Percentiles rank a stretch among this genome's conserved stretches.
Evolutionary conservation across 2,113 vertebrate genomes (phyloP).

Genomic region (Benitochromis conjunctus): DNA sequence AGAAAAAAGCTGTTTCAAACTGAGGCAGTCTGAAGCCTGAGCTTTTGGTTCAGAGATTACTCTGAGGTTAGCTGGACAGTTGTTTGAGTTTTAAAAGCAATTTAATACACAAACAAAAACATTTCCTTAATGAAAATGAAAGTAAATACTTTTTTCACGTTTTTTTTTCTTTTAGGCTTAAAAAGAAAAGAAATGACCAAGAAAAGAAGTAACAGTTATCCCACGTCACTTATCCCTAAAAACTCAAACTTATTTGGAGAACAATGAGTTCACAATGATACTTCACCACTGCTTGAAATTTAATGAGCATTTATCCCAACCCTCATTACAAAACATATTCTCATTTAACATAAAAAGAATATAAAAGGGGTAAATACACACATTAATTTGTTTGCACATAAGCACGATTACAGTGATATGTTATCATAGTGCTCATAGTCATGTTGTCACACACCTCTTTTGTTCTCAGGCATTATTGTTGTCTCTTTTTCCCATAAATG

Average conservation of each 20-base stretch:
- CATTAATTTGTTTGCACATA: not conserved
- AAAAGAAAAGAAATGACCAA: not conserved
- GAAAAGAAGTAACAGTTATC: not conserved
- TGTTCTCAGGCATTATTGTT: not conserved
- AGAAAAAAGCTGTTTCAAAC: not conserved
- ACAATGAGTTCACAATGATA: not conserved
- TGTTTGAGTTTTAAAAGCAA: not conserved
- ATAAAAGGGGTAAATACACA: not conserved
- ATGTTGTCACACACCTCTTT: not conserved
- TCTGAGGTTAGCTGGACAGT: not conserved
- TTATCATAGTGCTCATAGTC: not conserved
- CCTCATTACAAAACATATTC: not conserved
- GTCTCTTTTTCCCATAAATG: not conserved
- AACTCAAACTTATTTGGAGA: not conserved
- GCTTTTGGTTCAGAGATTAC: not conserved
- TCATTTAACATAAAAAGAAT: not conserved
- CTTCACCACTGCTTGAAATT: not conserved
- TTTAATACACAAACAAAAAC: no score
- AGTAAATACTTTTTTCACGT: not conserved
- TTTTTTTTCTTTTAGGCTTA: not conserved
- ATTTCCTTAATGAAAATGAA: no score
- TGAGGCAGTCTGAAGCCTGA: not conserved
- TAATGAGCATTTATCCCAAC: not conserved
- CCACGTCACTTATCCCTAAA: not conserved
- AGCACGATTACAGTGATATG: not conserved